Conservation (phyloP, 2,888 invertebrate genomes). For the Tipula lateralis region DNA sequence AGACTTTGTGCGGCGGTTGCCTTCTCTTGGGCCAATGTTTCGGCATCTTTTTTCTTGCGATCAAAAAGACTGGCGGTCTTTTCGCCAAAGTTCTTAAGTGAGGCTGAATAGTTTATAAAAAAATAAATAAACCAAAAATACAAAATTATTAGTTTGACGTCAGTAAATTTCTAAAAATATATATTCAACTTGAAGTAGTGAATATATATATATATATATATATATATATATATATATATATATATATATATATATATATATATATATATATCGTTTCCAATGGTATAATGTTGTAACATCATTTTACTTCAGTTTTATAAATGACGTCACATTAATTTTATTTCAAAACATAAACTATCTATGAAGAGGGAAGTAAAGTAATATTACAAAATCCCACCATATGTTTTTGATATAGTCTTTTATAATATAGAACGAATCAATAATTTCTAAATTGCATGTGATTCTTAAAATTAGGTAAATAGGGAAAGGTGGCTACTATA, state of each 20-base stretch:
- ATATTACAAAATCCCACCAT: background rate
- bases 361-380: background rate
- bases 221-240: too few relatives aligned
- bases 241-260: background rate
- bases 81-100: conserved; percentile 66
- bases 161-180: background rate
- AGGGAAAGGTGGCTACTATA: background rate
- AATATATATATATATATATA: background rate
- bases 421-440: background rate
- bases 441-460: conserved; percentile 12
- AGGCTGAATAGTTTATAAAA: conserved; percentile 51
- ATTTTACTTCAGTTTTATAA: background rate
- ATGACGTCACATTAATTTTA: background rate
- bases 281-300: background rate
- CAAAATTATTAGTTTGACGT: background rate
- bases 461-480: conserved; percentile 15
- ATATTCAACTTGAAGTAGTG: background rate
- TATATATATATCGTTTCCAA: background rate
- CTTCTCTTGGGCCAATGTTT: conserved; percentile 60
- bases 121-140: background rate
- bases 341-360: background rate
- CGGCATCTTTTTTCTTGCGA: conserved; percentile 67
- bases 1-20: conserved; percentile 57
- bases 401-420: background rate
- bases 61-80: conserved; percentile 67